Evolutionary conservation across 2,113 vertebrate genomes (phyloP).

Genomic region (Hippocampus abdominalis): DNA sequence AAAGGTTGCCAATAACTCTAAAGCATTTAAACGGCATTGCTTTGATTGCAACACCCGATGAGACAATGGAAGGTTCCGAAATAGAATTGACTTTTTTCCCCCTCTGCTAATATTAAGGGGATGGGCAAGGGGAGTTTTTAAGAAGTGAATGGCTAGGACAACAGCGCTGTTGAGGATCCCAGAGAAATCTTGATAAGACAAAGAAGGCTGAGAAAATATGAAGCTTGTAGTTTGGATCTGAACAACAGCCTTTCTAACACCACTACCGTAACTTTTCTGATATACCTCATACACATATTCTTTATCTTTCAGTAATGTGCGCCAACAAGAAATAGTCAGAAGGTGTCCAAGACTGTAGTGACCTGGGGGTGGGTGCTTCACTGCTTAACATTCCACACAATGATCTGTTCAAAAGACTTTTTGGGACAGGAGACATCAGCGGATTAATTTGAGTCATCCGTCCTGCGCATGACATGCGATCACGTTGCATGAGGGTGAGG

Average conservation of each 20-base stretch:
- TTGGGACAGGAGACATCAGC: slow-evolving; percentile 33
- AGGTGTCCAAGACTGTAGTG: not conserved
- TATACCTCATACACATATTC: no score
- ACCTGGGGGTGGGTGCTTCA: not conserved
- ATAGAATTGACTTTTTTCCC: not conserved
- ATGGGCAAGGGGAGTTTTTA: no score
- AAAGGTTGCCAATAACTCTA: not conserved
- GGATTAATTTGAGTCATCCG: slow-evolving; percentile 41
- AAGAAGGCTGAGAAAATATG: no score
- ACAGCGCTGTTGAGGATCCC: no score
- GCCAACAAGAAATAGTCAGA: not conserved
- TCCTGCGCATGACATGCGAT: slow-evolving; percentile 85
- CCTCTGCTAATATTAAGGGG: no score
- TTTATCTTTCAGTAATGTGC: no score
- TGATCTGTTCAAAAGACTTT: slow-evolving; percentile 10
- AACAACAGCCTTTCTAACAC: no score
- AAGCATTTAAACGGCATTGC: not conserved
- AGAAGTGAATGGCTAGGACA: no score
- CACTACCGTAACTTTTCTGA: no score
- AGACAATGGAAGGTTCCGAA: not conserved
- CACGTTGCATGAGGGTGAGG: slow-evolving; percentile 79
- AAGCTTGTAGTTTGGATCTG: no score
- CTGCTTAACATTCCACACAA: slow-evolving; percentile 11
- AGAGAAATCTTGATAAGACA: no score
- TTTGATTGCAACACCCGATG: not conserved